Evolutionary conservation across 2,888 invertebrate species (phyloP).

Genomic region (Torymus aiolomorphi): DNA sequence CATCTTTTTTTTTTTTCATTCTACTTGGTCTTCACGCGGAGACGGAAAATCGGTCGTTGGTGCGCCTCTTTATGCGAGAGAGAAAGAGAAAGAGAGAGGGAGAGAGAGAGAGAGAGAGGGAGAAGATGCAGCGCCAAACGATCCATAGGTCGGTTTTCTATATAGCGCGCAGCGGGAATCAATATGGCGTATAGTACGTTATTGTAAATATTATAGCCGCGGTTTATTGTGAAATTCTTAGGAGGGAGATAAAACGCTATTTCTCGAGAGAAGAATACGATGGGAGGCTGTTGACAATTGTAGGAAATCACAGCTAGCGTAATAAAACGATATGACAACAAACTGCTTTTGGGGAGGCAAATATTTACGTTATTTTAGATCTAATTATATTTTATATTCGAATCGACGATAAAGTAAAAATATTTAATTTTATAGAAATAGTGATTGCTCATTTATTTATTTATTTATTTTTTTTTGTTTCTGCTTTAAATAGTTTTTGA

Average conservation of each 20-base stretch:
- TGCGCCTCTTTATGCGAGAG: neutral
- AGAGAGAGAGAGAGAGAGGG: neutral
- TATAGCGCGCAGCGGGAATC: neutral
- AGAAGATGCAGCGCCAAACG: no score
- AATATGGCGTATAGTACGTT: slow-evolving; percentile 6
- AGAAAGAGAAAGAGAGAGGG: neutral
- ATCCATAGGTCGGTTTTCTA: neutral
- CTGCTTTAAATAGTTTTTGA: no score
- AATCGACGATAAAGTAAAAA: no score
- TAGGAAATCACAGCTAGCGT: neutral
- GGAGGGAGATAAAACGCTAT: no score
- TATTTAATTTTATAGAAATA: no score
- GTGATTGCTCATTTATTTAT: no score
- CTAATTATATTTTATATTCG: no score
- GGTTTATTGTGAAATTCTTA: slow-evolving; percentile 32
- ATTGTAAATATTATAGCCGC: slow-evolving; percentile 3
- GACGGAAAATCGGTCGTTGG: slow-evolving; percentile 8
- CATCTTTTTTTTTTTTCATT: slow-evolving; percentile 35
- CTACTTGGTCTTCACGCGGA: neutral
- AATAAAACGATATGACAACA: slow-evolving; percentile 1
- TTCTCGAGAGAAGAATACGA: no score
- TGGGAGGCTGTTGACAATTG: neutral
- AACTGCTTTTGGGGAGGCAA: neutral
- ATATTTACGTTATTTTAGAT: no score
- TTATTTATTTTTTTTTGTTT: no score